Evolutionary conservation across 2,113 vertebrate species (phyloP), one percentile per base, ranked within the genome.

Genomic region (Rhinoderma darwinii): DNA sequence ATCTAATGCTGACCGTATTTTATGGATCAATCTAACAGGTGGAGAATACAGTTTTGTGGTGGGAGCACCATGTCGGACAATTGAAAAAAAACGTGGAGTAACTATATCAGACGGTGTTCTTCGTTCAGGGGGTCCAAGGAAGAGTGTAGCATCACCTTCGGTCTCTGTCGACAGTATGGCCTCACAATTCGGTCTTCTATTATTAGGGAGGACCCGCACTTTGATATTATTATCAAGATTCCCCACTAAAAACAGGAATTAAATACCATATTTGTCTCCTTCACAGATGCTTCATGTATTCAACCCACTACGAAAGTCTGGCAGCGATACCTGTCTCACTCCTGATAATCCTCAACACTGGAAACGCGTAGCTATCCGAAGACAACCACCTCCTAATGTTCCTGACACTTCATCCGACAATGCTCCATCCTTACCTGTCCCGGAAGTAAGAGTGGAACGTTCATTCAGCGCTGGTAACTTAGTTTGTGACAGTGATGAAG

Each of bases 241-340:
- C 27, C 4, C 61, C 10, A 66, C n/a, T 15, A 66, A 11, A 32
- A 1, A 15, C 27, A 66, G 61, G 2, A 18, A 35, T 30, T 59
- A 59, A 32, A 22, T 17, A 0, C 32, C 17, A 39, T n/a, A 12
- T 72, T 61, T 44, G 2, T 73, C n/a, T 79, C 3, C 56, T 32
- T 25, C 10, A 73, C 85, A 86, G 85, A 86, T 86, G 85, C 85
- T 86, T 39, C 63, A 86, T 35, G 85, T 86, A 25, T 86, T 86
- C 61, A 86, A 86, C 78, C 85, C 85, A 2, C 47, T 88, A 2
- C 84, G 84, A 0, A 88, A 88, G 70, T 86, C 82, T 68, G 88
- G 88, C 32, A 86, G 84, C 5, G 88, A 88, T 22, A 86, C 79
- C 8, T 86, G 88, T 50, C 80, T 88, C 17, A 72, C 85, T 27